phyloP scores from a whole-genome alignment of 2,888 invertebrate genomes.

The Hofmannophila pseudospretella region DNA sequence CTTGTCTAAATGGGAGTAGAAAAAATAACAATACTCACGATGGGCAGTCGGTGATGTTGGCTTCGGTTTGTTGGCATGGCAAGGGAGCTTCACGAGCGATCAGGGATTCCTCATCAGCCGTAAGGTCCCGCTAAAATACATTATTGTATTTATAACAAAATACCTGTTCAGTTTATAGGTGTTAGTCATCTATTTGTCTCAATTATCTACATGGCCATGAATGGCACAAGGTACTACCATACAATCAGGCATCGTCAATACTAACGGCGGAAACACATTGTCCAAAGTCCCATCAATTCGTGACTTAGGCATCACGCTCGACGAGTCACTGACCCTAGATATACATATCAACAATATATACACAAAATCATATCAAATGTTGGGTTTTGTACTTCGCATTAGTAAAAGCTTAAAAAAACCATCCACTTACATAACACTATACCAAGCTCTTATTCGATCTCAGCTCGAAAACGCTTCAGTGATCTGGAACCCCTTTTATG shows the following conservation, averaged over 20 bases:
- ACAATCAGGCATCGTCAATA: no score
- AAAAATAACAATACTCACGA: no score
- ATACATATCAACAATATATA: slow-evolving; percentile 5
- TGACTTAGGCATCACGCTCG: slow-evolving; percentile 3
- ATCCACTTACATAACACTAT: slow-evolving; percentile 1
- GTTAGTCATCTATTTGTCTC: no score
- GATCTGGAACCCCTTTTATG: slow-evolving; percentile 4
- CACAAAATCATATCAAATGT: background rate
- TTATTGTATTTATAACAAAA: no score
- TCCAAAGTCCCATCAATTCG: no score
- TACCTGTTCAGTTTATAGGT: no score
- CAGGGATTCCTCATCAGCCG: slow-evolving; percentile 59
- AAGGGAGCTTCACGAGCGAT: slow-evolving; percentile 51
- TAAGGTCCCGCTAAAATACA: no score
- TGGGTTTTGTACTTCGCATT: slow-evolving; percentile 7
- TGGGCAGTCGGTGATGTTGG: slow-evolving; percentile 39
- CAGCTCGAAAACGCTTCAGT: slow-evolving; percentile 4
- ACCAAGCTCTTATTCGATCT: slow-evolving; percentile 2
- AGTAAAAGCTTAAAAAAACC: slow-evolving; percentile 2
- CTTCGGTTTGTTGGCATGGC: slow-evolving; percentile 39
- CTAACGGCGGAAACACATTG: no score
- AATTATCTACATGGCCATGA: no score
- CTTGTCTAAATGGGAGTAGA: no score
- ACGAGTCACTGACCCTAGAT: slow-evolving; percentile 1
- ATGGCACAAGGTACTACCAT: no score